These are phyloP conservation scores for Hippocampus guttulatus DNA, from an alignment of 2,113 vertebrate genomes.

Conservation along the genomic window DNA sequence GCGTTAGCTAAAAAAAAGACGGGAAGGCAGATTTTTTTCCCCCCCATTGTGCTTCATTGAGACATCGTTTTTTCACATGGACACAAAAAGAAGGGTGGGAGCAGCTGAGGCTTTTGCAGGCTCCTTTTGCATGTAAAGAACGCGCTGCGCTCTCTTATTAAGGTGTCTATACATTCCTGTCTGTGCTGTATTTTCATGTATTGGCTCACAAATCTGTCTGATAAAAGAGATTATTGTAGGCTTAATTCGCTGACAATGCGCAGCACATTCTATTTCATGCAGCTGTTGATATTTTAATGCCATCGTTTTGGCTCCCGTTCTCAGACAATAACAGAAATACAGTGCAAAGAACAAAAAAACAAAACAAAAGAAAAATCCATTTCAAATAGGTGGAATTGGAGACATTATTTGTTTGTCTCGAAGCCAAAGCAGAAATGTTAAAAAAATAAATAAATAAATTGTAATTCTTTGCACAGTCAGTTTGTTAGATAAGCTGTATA, in stretches of 20 bases:
- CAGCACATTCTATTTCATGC: conserved; percentile 28
- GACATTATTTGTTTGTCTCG: no score
- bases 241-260: neutral
- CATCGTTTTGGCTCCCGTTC: conserved; percentile 17
- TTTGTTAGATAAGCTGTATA: neutral
- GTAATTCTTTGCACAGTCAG: no score
- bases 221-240: neutral
- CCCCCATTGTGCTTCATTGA: conserved; percentile 10
- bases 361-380: conserved; percentile 11
- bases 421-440: no score
- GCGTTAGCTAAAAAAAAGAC: neutral
- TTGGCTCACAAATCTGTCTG: neutral
- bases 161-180: conserved; percentile 12
- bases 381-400: neutral
- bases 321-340: conserved; percentile 4
- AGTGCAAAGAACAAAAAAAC: neutral
- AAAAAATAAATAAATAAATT: no score
- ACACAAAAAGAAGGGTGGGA: conserved; percentile 21
- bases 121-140: conserved; percentile 29
- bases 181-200: conserved; percentile 6
- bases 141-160: neutral
- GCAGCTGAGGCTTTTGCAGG: conserved; percentile 15
- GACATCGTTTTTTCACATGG: conserved; percentile 25
- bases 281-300: conserved; percentile 48
- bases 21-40: neutral